Evolutionary conservation across 2,113 vertebrate species (phyloP).

Genomic region (Pycnonotus jocosus): DNA sequence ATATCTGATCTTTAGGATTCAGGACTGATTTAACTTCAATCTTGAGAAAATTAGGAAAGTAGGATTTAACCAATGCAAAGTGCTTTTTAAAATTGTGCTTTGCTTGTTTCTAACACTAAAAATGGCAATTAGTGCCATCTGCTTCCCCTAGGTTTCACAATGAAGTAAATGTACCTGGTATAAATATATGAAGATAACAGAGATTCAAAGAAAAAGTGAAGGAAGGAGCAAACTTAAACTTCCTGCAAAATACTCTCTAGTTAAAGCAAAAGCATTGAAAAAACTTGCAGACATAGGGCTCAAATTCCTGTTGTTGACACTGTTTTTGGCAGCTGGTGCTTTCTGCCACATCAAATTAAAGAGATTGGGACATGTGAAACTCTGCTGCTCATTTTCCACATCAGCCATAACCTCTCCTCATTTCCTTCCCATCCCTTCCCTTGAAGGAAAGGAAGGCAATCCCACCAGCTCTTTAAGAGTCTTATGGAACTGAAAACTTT

Average conservation of each 20-base stretch:
- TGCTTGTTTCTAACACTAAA: background rate
- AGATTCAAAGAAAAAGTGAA: background rate
- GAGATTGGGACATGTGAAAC: background rate
- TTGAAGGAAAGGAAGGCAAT: background rate
- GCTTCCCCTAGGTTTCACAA: background rate
- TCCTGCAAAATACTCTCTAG: background rate
- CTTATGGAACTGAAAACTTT: background rate
- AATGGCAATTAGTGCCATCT: background rate
- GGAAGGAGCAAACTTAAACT: background rate
- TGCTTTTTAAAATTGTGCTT: background rate
- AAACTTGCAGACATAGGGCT: background rate
- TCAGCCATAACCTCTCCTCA: background rate
- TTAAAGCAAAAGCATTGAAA: background rate
- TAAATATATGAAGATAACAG: background rate
- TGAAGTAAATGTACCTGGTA: background rate
- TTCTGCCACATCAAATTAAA: background rate
- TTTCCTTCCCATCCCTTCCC: background rate
- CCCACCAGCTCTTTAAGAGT: background rate
- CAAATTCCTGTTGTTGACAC: background rate
- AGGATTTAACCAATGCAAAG: background rate
- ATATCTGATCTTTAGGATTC: background rate
- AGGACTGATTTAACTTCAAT: background rate
- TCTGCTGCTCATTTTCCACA: background rate
- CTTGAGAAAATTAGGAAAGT: background rate
- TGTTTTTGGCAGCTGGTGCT: background rate